Percentiles rank a stretch among this genome's conserved stretches.
These are phyloP conservation scores for Xylophagus ater DNA, from an alignment of 2,888 invertebrate genomes.

Conservation along the genomic window DNA sequence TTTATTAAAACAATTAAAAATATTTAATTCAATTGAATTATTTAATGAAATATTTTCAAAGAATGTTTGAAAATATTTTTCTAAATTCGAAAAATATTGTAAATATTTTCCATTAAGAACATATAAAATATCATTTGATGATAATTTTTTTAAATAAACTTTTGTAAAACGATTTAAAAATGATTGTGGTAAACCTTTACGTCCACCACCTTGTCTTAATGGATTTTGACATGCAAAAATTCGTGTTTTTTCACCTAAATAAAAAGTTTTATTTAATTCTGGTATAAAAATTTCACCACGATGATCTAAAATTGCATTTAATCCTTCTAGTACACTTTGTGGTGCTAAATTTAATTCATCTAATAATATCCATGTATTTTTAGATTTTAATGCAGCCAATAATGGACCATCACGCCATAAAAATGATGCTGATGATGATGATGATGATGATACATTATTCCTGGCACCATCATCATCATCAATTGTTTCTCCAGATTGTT, in stretches of 20 bases:
- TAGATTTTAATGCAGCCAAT: constrained; percentile 79
- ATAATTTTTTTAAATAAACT: constrained; percentile 58
- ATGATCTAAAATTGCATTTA: constrained; percentile 98
- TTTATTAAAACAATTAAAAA: background rate
- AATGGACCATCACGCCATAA: constrained; percentile 95
- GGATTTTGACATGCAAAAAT: constrained; percentile 99
- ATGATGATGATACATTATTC: constrained; percentile 26
- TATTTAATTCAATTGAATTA: constrained; percentile 9
- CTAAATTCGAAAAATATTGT: constrained; percentile 25
- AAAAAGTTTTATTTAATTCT: constrained; percentile 80
- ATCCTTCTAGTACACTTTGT: constrained; percentile 94
- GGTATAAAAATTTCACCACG: constrained; percentile 92
- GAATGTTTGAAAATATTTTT: constrained; percentile 21
- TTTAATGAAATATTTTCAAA: constrained; percentile 15
- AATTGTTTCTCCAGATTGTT: constrained; percentile 4
- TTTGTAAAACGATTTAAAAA: constrained; percentile 96
- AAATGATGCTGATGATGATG: constrained; percentile 61
- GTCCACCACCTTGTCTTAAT: constrained; percentile 84
- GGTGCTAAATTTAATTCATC: constrained; percentile 98
- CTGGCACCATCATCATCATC: constrained; percentile 21
- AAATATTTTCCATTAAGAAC: constrained; percentile 33
- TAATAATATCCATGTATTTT: constrained; percentile 84
- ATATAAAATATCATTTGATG: constrained; percentile 49
- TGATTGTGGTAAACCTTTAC: constrained; percentile 90
- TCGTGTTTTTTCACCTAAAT: constrained; percentile 62